Evolutionary conservation across 2,113 vertebrate genomes (phyloP).

Genomic region (Saimiri boliviensis): DNA sequence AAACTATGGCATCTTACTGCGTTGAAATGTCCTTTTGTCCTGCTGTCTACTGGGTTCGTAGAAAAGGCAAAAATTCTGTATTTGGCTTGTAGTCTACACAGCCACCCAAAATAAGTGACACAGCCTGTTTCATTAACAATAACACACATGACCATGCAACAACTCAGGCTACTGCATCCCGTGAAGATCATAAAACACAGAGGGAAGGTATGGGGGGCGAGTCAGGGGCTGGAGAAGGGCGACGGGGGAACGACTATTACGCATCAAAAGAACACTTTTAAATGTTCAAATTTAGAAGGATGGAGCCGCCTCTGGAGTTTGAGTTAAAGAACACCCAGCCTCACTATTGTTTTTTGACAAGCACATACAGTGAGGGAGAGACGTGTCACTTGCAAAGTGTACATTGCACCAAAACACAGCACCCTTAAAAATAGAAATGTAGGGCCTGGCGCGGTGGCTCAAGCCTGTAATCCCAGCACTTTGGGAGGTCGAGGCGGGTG

Average conservation of each 20-base stretch:
- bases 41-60: background rate
- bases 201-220: rapidly evolving
- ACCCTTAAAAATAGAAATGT: background rate
- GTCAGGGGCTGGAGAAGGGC: background rate
- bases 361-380: background rate
- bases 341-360: background rate
- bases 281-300: background rate
- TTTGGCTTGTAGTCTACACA: background rate
- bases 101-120: background rate
- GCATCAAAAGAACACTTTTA: background rate
- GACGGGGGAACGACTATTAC: background rate
- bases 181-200: background rate
- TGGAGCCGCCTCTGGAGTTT: background rate
- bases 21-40: background rate
- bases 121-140: background rate
- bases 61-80: background rate
- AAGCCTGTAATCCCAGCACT: no score
- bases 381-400: background rate
- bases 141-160: background rate
- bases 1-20: background rate
- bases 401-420: background rate
- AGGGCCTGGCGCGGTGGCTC: no score
- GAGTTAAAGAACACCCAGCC: background rate
- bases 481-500: no score
- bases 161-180: background rate